phyloP scores from a whole-genome alignment of 1,140 invertebrate genomes.

The Plutomurus gul region DNA sequence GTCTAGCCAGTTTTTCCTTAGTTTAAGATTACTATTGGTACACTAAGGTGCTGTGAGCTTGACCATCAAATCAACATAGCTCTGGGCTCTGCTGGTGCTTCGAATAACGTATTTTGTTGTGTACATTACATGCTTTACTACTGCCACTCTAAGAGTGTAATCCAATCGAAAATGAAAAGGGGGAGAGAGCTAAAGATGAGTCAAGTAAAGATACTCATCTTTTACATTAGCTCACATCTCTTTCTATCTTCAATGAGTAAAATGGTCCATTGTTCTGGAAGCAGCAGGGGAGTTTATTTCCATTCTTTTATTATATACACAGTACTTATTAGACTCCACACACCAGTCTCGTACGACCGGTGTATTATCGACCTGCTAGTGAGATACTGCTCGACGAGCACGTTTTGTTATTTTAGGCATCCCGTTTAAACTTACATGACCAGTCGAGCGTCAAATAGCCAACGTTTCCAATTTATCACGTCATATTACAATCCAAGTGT shows the following conservation, averaged over 20 bases:
- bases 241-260: slow-evolving; percentile 28
- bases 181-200: background rate
- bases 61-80: background rate
- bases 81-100: no score
- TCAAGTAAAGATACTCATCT: slow-evolving; percentile 15
- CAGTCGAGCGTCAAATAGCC: no score
- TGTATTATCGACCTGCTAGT: no score
- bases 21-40: background rate
- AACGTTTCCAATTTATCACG: background rate
- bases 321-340: background rate
- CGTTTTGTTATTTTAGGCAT: no score
- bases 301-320: background rate
- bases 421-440: no score
- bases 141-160: background rate
- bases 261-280: slow-evolving; percentile 21
- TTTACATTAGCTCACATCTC: background rate
- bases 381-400: no score
- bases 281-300: background rate
- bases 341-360: no score
- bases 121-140: background rate
- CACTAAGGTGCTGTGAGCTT: background rate
- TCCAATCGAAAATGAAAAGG: background rate
- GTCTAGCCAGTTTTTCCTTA: background rate
- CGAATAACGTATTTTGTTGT: background rate
- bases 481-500: background rate